Evolutionary conservation across 2,113 vertebrate species (phyloP), one percentile per base, ranked within the genome.

Genomic region (Dolichotis patagonum): DNA sequence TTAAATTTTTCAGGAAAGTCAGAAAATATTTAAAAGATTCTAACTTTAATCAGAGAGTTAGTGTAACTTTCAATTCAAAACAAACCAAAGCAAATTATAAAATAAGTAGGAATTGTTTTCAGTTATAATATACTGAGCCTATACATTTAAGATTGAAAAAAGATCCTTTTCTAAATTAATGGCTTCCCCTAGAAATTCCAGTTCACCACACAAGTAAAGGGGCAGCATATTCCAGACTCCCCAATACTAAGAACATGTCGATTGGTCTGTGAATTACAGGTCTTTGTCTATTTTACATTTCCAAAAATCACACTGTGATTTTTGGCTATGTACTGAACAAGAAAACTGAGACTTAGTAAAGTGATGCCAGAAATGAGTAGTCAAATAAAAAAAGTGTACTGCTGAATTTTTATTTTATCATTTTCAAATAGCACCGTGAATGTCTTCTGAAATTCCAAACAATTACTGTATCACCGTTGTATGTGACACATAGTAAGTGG

Each of bases 1-100:
- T 84, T 93, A 84, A 78, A 88, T 80, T 91, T 88, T 28, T 41
- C n/a, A n/a, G 7, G 11, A 28, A 73, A 93, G 28, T 43, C 22
- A 91, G 32, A 84, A 84, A 56, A 6, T 73, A 90, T 43, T 60
- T 65, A 35, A 71, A 30, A 84, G 46, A 60, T 38, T 90, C 54
- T 60, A 38, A 94, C 30, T 82, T 84, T 95, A 41, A 60, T 73
- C 28, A 90, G 88, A 84, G 26, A 71, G 56, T 20, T 49, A 49
- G 38, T 89, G 38, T 80, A 71, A 1, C 41, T 87, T 80, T 73
- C 6, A 12, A 75, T 62, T 91, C n/a, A 91, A 67, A 85, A 22
- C 9, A 85, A 94, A 49, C 17, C 26, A 58, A 52, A 9, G 5
- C 41, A 35, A 41, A 5, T 43, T 89, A 16, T 46, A 83, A 90